These are phyloP conservation scores for Phlogophora meticulosa DNA, from an alignment of 2,888 invertebrate genomes.

Conservation along the genomic window DNA sequence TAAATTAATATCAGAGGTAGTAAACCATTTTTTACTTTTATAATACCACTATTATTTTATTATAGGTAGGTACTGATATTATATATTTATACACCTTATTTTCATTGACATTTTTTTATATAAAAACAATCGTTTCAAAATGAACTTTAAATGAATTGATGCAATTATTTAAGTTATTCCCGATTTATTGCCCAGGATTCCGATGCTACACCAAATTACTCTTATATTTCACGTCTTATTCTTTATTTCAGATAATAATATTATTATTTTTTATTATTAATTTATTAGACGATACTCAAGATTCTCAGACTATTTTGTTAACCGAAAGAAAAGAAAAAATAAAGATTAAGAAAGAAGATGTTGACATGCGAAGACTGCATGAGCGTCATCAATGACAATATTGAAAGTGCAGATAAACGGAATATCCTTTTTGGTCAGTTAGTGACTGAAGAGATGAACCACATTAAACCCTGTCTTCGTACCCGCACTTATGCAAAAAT, in stretches of 20 bases:
- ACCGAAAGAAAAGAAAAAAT: constrained; percentile 16
- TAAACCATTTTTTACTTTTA: constrained; percentile 21
- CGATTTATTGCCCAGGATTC: constrained; percentile 16
- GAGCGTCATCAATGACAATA: constrained; percentile 21
- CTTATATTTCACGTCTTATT: constrained; percentile 24
- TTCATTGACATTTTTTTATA: constrained; percentile 24
- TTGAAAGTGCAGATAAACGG: constrained; percentile 22
- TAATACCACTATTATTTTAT: constrained; percentile 23
- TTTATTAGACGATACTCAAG: constrained; percentile 29
- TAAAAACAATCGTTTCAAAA: constrained; percentile 20
- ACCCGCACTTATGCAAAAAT: constrained; percentile 32
- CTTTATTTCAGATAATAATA: constrained; percentile 30
- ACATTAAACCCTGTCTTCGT: constrained; percentile 29
- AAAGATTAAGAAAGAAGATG: constrained; percentile 5
- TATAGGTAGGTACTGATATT: constrained; percentile 21
- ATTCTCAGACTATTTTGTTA: constrained; percentile 29
- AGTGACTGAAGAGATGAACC: constrained; percentile 26
- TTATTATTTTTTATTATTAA: constrained; percentile 25
- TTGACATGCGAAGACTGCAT: constrained; percentile 8
- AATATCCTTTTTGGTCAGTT: constrained; percentile 28
- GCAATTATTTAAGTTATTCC: constrained; percentile 27
- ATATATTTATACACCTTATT: no score
- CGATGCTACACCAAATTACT: no score
- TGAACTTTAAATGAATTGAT: constrained; percentile 30
- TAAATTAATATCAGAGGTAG: constrained; percentile 26